Evolutionary conservation across 2,797 vertebrate genomes (phyloP).

Genomic region (Myiotriccus ornatus): DNA sequence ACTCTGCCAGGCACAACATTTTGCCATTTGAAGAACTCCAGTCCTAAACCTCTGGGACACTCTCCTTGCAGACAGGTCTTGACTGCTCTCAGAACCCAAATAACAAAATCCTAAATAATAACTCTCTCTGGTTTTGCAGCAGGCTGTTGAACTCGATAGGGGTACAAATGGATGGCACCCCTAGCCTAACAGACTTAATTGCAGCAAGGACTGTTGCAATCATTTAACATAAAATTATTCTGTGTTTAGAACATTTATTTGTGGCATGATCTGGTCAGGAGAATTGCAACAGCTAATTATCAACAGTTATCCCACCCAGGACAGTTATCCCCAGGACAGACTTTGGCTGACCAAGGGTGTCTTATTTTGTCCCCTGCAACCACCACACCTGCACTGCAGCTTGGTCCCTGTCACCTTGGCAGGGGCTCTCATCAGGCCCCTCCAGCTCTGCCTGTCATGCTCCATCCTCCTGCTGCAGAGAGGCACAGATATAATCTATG

Average conservation of each 20-base stretch:
- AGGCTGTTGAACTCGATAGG: background rate
- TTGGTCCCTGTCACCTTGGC: background rate
- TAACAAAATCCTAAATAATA: background rate
- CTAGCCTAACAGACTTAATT: background rate
- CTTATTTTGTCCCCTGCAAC: background rate
- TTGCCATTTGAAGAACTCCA: background rate
- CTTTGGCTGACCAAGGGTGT: background rate
- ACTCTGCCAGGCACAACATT: background rate
- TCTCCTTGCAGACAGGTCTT: background rate
- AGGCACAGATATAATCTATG: conserved; percentile 31
- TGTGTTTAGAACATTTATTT: background rate
- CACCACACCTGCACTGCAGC: background rate
- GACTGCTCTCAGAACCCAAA: background rate
- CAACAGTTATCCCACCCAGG: background rate
- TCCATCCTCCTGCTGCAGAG: background rate
- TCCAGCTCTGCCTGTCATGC: background rate
- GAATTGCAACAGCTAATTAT: background rate
- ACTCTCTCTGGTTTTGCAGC: background rate
- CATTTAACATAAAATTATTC: background rate
- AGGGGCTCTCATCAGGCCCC: background rate
- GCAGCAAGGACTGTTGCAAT: background rate
- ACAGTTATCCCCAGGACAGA: background rate
- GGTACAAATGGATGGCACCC: background rate
- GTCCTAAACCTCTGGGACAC: background rate
- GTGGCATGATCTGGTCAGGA: background rate